phyloP scores from a whole-genome alignment of 2,888 invertebrate genomes.

The Callinectes sapidus region DNA sequence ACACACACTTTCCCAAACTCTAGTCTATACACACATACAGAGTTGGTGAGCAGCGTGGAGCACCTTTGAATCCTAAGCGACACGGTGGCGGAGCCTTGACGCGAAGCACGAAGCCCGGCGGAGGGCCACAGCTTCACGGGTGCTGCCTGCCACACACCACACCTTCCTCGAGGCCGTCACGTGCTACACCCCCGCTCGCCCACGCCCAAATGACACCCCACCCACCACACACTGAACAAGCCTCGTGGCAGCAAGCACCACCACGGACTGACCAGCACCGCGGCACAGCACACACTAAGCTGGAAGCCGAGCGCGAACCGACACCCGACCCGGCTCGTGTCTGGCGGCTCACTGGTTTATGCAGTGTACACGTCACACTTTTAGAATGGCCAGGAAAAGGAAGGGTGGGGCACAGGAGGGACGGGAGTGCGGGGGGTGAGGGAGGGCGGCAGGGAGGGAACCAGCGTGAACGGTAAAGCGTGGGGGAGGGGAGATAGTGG shows the following conservation, averaged over 20 bases:
- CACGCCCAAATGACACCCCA: neutral
- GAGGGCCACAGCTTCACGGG: neutral
- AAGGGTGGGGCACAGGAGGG: conserved; percentile 43
- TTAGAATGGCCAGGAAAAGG: conserved; percentile 56
- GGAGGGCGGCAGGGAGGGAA: neutral
- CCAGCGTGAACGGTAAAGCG: neutral
- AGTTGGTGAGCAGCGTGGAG: neutral
- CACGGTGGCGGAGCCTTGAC: neutral
- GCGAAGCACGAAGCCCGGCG: neutral
- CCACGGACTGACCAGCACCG: neutral
- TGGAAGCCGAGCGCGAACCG: neutral
- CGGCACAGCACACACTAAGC: neutral
- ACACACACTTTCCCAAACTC: neutral
- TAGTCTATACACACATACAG: neutral
- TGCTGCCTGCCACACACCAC: neutral
- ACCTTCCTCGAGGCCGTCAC: neutral
- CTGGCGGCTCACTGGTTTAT: conserved; percentile 44
- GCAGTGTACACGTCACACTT: conserved; percentile 44
- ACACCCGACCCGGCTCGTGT: neutral
- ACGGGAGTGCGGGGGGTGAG: neutral
- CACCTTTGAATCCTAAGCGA: neutral
- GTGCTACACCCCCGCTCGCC: neutral
- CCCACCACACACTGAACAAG: conserved; percentile 5
- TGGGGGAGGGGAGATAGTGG: conserved; percentile 2
- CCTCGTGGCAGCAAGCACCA: neutral